These are phyloP conservation scores for Drosophila lowei DNA, from an alignment of 1,140 invertebrate genomes.

Conservation along the genomic window DNA sequence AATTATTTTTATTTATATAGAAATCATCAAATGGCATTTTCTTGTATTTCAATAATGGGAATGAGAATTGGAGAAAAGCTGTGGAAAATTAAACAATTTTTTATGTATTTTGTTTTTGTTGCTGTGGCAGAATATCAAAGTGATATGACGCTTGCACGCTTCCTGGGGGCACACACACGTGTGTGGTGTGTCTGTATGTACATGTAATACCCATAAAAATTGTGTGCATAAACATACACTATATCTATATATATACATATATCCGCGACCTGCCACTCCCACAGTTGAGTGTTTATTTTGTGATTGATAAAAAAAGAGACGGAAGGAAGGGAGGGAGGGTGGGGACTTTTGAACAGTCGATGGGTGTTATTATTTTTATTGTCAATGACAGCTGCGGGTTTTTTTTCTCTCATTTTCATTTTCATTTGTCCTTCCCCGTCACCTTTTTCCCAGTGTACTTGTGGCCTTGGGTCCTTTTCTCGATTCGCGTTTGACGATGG, in stretches of 20 bases:
- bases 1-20: slow-evolving; percentile 45
- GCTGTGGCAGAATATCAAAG: slow-evolving; percentile 36
- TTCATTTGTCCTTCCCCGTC: not conserved
- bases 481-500: slow-evolving; percentile 39
- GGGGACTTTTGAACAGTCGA: slow-evolving; percentile 23
- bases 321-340: not conserved
- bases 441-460: slow-evolving; percentile 31
- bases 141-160: slow-evolving; percentile 24
- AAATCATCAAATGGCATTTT: slow-evolving; percentile 61
- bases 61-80: slow-evolving; percentile 8
- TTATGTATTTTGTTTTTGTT: slow-evolving; percentile 30
- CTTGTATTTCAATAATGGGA: slow-evolving; percentile 66
- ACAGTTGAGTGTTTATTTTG: slow-evolving; percentile 70
- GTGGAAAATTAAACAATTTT: slow-evolving; percentile 65
- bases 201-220: slow-evolving; percentile 60
- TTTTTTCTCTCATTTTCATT: slow-evolving; percentile 7
- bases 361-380: slow-evolving; percentile 65
- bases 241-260: not conserved
- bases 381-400: slow-evolving; percentile 59
- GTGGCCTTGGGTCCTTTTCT: slow-evolving; percentile 56
- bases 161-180: slow-evolving; percentile 23
- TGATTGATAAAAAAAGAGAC: slow-evolving; percentile 73
- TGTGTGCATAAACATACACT: slow-evolving; percentile 63
- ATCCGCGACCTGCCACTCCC: slow-evolving; percentile 12
- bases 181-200: no score